Evolutionary conservation across 2,113 vertebrate genomes (phyloP), one percentile per base, ranked within the genome.

Genomic region (human (Homo sapiens)): DNA sequence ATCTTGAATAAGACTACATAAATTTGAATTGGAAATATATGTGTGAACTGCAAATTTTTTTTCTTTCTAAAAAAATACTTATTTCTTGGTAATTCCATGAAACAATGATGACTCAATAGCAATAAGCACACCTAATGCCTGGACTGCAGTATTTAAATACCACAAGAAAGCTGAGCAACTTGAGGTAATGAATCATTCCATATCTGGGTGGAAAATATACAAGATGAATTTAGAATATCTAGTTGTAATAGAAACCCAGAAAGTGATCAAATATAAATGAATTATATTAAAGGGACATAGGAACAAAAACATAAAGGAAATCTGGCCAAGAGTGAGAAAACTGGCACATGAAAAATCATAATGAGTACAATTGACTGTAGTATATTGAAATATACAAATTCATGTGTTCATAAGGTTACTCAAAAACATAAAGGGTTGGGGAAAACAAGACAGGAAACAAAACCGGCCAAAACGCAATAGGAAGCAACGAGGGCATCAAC

Each of bases 21-120:
- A n/a, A 72, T 90, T 90, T 78, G 27, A 92, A 90, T 50, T 83
- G 18, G 38, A 73, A 96, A 59, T 90, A n/a, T 22, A 89, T 35
- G 20, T 72, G 73, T 64, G 61, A 72, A 86, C 5, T 90, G 3
- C 72, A 35, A 18, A 20, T 78, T 55, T 59, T 30, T 82, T 40
- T 70, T 25, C 35, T 81, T 30, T 52, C 38, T 14, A 95, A 45
- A 66, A 66, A 66, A 76, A 66, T 83, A 84, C 22, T 64, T 85
- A 85, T 84, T 84, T 92, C 45, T 72, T 64, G 38, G 17, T 82
- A 40, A 86, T 61, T 85, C 20, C 0, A 48, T 82, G 18, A 96
- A 79, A 35, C 66, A 85, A 75, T 43, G 20, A 23, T 6, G 64
- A 23, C 16, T 90, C 59, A 43, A 40, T 9, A 72, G 23, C 38